Evolutionary conservation across 2,113 vertebrate species (phyloP), one percentile per base, ranked within the genome.

Genomic region (Promerops cafer): DNA sequence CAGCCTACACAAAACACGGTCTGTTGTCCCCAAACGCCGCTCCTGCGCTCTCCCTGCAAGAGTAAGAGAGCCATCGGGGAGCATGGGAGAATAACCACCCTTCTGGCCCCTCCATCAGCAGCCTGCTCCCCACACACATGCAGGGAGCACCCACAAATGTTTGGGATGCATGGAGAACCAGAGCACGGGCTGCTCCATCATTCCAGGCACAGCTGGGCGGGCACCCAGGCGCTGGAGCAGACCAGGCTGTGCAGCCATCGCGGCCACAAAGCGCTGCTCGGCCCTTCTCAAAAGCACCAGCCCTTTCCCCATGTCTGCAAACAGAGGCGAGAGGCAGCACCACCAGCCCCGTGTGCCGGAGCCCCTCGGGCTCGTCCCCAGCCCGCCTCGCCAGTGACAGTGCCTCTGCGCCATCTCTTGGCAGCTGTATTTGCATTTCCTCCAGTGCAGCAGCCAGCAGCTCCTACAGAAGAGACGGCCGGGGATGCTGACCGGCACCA

Each of bases 381-480:
- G 39, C 74, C 42, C 24, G 14, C 26, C 45, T 37, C 68, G 68
- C 89, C 84, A 60, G 92, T 15, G 63, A 90, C 78, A 72, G 97
- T 86, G 92, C 95, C 96, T 90, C 95, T 26, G 60, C 94, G 95
- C 97, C 96, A 97, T 87, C 97, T 97, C 93, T 94, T 69, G 97
- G 97, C 92, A 74, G 89, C 90, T 47, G 28, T 1, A 10, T 82
- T 70, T 49, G 87, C 89, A 54, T 84, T 39, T 17, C 61, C 75
- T 13, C 49, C 6, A 3, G 54, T 11, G 59, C 6, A 16, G 56
- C 39, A 42, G 16, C 30, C 52, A 2, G 9, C 16, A 5, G 39
- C 56, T 37, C 9, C 1, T 2, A 0, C 27, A 4, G 0, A 0
- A 18, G 30, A 16, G 19, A 9, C 0, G 7, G 28, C 52, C 61